Evolutionary conservation across 2,113 vertebrate species (phyloP).

Genomic region (Clupea harengus): DNA sequence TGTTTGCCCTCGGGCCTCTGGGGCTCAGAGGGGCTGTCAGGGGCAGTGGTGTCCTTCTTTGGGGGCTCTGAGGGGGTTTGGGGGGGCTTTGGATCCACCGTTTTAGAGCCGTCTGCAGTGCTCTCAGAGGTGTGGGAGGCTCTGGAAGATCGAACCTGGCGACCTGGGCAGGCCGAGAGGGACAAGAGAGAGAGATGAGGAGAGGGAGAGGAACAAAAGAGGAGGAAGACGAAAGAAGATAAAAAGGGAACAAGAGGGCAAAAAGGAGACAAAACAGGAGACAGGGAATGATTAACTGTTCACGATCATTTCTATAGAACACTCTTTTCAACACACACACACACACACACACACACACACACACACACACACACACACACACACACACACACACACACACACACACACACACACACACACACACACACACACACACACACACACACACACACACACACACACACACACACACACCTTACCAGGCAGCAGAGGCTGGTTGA

Average conservation of each 20-base stretch:
- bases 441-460: not conserved
- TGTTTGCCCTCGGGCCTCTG: slow-evolving; percentile 31
- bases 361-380: not conserved
- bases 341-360: not conserved
- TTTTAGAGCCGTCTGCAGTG: slow-evolving; percentile 48
- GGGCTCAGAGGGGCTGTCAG: slow-evolving; percentile 41
- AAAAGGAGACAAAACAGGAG: not conserved
- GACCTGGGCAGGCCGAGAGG: slow-evolving; percentile 52
- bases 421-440: not conserved
- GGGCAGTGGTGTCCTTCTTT: slow-evolving; percentile 52
- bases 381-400: not conserved
- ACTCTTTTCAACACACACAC: not conserved
- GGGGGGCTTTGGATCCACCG: slow-evolving; percentile 47
- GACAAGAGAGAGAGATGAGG: not conserved
- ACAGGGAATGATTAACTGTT: not conserved
- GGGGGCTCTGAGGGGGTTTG: slow-evolving; percentile 59
- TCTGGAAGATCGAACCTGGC: slow-evolving; percentile 57
- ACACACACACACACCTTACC: slow-evolving; percentile 56
- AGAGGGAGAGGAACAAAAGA: not conserved
- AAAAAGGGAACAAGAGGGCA: not conserved
- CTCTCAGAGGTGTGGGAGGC: slow-evolving; percentile 56
- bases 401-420: not conserved
- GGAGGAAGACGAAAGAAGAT: not conserved
- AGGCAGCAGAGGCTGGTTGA: slow-evolving; percentile 75
- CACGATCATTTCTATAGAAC: not conserved